These are phyloP conservation scores for Miniopterus natalensis DNA, from an alignment of 2,113 vertebrate genomes.

Conservation along the genomic window DNA sequence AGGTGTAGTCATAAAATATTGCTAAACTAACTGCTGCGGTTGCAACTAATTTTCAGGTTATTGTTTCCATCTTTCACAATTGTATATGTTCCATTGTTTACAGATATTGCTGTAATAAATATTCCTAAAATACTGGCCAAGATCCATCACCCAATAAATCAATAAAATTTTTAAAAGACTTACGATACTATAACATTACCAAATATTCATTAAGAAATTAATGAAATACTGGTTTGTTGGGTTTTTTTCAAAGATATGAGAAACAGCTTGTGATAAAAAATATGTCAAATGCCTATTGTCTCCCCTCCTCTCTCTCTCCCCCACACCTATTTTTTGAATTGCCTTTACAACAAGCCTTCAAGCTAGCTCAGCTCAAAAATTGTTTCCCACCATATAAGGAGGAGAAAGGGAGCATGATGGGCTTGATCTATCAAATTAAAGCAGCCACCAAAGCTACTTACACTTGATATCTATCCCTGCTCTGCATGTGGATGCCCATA, in stretches of 20 bases:
- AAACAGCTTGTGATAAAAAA: background rate
- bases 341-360: background rate
- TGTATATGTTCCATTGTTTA: background rate
- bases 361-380: background rate
- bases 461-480: background rate
- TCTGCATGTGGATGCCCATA: background rate
- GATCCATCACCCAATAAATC: background rate
- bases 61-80: background rate
- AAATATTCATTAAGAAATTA: constrained; percentile 32
- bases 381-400: background rate
- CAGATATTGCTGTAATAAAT: background rate
- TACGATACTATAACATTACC: background rate
- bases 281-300: background rate
- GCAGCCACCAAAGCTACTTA: background rate
- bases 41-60: background rate
- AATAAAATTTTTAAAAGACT: background rate
- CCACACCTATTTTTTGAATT: constrained; percentile 20
- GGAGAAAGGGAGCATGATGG: background rate
- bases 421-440: background rate
- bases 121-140: constrained; percentile 21
- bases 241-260: background rate
- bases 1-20: background rate
- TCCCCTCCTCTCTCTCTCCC: too few species aligned
- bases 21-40: background rate
- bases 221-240: background rate